These are phyloP conservation scores for Romanogobio albipinnatus DNA, from an alignment of 2,113 vertebrate genomes.

Conservation along the genomic window DNA sequence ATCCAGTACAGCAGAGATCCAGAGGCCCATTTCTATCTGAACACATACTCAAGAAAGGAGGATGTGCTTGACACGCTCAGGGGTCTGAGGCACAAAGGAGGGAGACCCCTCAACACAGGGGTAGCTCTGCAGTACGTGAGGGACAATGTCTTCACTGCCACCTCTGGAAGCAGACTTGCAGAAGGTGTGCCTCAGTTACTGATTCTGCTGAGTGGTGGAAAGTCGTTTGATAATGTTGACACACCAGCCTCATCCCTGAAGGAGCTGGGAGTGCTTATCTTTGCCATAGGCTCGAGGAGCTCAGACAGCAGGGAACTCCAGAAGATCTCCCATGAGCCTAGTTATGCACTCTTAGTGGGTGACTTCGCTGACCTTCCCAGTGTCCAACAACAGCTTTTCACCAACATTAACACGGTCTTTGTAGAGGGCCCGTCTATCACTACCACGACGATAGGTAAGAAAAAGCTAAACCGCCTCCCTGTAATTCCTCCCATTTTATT, in stretches of 20 bases:
- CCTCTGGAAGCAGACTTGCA: constrained; percentile 60
- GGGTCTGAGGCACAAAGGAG: constrained; percentile 51
- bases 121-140: constrained; percentile 43
- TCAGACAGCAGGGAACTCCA: constrained; percentile 57
- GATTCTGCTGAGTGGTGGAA: constrained; percentile 59
- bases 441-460: constrained; percentile 33
- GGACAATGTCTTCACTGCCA: constrained; percentile 54
- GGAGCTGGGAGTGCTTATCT: constrained; percentile 43
- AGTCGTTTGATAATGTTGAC: constrained; percentile 50
- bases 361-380: constrained; percentile 45
- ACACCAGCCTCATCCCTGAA: constrained; percentile 41
- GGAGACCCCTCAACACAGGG: constrained; percentile 36
- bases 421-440: not conserved
- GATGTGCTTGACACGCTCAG: constrained; percentile 27
- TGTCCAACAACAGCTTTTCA: constrained; percentile 57
- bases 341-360: constrained; percentile 37
- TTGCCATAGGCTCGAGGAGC: constrained; percentile 58
- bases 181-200: constrained; percentile 64
- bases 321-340: constrained; percentile 48
- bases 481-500: not conserved
- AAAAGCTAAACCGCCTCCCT: not conserved
- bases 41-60: constrained; percentile 30
- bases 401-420: constrained; percentile 15
- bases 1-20: constrained; percentile 85
- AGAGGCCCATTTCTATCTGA: constrained; percentile 50